Base-by-base conservation (phyloP, 2,113 vertebrate species). In the Corythaixoides concolor region DNA sequence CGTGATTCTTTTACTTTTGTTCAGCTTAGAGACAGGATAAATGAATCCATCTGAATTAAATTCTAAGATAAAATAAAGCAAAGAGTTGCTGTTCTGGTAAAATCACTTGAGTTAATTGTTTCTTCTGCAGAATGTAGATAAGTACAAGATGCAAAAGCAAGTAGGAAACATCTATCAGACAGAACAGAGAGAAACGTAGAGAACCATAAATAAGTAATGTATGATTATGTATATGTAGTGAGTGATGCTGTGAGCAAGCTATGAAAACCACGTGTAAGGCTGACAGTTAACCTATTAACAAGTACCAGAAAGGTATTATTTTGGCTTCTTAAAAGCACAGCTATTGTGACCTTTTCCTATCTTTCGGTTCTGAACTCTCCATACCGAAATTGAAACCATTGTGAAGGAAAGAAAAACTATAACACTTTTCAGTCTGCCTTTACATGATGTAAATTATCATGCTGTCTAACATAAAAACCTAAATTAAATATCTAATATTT, bases 61-160 rank as follows among this genome's bases (percentile, higher is more conserved):
- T 95, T 92, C 69, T 58, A 85, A 95, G 94, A 95, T 92, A 90
- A 96, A 88, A 80, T 73, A 81, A 90, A 89, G 47, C 52, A 45
- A 88, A 80, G 73, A 82, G 60, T 82, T 56, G 50, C 49, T 88
- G 33, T 74, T 85, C 50, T 85, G 88, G 67, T 91, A 95, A 96
- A 95, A 93, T 90, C 64, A 39, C 41, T 92, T 43, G 69, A 52
- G 83, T 90, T 95, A 94, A 95, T 93, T 93, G 88, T 94, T 96
- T 94, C 88, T 94, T 81, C 92, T 96, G 90, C 92, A 81, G 68
- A 92, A 72, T 8, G 33, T 43, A 94, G 93, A 84, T 95, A 94
- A 91, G 75, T 92, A 90, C 3, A 5, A 87, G 64, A 56, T 9
- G 16, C 67, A 92, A 90, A 93, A 92, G 35, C 43, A 87, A 87